Conservation (phyloP, 2,888 invertebrate genomes). For the Hypolimnas misippus region DNA sequence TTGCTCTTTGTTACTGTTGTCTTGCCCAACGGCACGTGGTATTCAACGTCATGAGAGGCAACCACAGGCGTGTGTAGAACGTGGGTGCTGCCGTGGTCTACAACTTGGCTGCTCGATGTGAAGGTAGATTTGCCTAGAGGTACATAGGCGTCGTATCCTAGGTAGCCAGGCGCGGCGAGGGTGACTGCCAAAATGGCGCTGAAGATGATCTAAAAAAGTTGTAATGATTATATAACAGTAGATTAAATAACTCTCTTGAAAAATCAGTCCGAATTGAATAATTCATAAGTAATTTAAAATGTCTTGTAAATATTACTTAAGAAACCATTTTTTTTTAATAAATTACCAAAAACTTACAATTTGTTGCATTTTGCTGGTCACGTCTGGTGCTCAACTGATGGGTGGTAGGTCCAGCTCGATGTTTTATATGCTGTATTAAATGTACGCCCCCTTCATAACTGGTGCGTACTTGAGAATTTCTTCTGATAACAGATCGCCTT, state of each 20-base stretch:
- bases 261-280: no score
- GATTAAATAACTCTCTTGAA: no score
- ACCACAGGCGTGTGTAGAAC: conserved; percentile 50
- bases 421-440: conserved; percentile 63
- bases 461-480: conserved; percentile 50
- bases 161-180: conserved; percentile 52
- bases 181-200: conserved; percentile 57
- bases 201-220: conserved; percentile 55
- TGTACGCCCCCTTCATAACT: conserved; percentile 57
- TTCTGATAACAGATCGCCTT: conserved; percentile 28
- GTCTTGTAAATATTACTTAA: background rate
- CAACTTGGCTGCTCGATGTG: conserved; percentile 52
- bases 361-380: conserved; percentile 55
- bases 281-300: background rate
- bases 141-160: conserved; percentile 55
- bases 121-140: conserved; percentile 53
- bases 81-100: conserved; percentile 52
- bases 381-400: conserved; percentile 62
- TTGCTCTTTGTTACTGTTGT: conserved; percentile 64
- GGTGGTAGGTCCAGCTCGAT: conserved; percentile 43
- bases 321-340: background rate
- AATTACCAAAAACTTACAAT: conserved; percentile 53
- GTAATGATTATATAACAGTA: no score
- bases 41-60: conserved; percentile 49
- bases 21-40: conserved; percentile 52